Conservation (phyloP, 2,888 invertebrate species). For the Drosophila mettleri region DNA sequence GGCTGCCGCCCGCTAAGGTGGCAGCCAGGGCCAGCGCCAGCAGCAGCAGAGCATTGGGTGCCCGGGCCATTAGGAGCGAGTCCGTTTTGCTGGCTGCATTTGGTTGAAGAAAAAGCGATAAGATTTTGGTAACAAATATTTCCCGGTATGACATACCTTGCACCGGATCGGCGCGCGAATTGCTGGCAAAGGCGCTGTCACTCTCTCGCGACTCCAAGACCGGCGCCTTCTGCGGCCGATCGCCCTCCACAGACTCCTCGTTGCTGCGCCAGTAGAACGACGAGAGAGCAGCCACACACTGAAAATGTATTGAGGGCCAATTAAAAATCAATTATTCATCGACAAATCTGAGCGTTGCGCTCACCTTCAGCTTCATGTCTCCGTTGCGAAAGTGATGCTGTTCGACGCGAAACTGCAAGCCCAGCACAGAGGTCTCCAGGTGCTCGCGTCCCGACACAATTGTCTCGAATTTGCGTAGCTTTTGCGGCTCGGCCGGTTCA, state of each 20-base stretch:
- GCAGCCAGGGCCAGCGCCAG: slow-evolving; percentile 67
- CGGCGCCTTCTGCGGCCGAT: slow-evolving; percentile 88
- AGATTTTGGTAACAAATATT: slow-evolving; percentile 85
- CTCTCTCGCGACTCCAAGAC: slow-evolving; percentile 90
- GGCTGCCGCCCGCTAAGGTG: slow-evolving; percentile 63
- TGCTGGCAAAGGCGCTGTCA: slow-evolving; percentile 86
- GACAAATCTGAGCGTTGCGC: background rate
- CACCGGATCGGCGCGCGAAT: slow-evolving; percentile 89
- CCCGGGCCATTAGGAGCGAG: slow-evolving; percentile 71
- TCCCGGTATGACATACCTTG: slow-evolving; percentile 87
- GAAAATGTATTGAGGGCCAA: background rate
- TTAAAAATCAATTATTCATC: background rate
- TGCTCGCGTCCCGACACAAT: slow-evolving; percentile 87
- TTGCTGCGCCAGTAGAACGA: slow-evolving; percentile 90
- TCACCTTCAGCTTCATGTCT: slow-evolving; percentile 90
- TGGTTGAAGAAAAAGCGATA: slow-evolving; percentile 85
- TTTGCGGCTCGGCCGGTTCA: slow-evolving; percentile 85
- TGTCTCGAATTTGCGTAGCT: slow-evolving; percentile 86
- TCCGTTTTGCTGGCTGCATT: slow-evolving; percentile 84
- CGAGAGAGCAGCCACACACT: slow-evolving; percentile 90
- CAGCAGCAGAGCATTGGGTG: slow-evolving; percentile 74
- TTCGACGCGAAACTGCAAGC: slow-evolving; percentile 89
- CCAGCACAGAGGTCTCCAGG: slow-evolving; percentile 89
- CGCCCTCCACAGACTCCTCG: slow-evolving; percentile 91
- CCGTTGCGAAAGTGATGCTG: slow-evolving; percentile 89